Percentiles rank a stretch among this genome's conserved stretches.
phyloP scores from a whole-genome alignment of 2,797 vertebrate species.

The Darevskia mixta region DNA sequence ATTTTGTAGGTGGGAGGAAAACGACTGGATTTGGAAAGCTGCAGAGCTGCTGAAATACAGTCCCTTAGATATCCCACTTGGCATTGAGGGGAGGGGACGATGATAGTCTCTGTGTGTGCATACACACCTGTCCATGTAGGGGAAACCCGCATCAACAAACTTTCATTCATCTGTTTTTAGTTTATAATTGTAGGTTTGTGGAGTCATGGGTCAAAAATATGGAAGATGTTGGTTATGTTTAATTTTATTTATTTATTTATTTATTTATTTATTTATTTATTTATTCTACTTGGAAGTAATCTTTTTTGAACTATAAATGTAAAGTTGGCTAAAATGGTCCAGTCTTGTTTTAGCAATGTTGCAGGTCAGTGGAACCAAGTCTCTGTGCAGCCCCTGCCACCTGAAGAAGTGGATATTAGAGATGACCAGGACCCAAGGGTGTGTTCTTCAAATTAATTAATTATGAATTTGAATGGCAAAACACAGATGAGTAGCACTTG shows the following conservation, averaged over 20 bases:
- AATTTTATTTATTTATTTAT: not conserved
- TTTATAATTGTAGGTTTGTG: not conserved
- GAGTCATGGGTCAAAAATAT: not conserved
- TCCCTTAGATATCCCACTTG: not conserved
- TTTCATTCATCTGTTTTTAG: not conserved
- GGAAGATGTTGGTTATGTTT: no score
- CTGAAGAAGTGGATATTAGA: slow-evolving; percentile 89
- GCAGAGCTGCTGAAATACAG: not conserved
- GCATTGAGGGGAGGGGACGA: not conserved
- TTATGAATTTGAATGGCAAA: not conserved
- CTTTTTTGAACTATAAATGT: not conserved
- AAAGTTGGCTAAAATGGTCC: not conserved
- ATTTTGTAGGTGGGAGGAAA: no score
- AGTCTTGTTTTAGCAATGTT: slow-evolving; percentile 80
- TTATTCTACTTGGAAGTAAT: not conserved
- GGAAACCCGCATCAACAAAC: not conserved
- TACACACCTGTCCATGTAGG: not conserved
- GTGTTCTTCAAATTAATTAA: not conserved
- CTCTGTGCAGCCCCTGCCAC: slow-evolving; percentile 90
- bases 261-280: not conserved
- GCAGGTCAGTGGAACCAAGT: slow-evolving; percentile 96
- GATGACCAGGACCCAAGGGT: slow-evolving; percentile 93
- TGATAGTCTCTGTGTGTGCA: not conserved
- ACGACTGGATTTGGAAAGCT: no score
- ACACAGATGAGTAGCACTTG: not conserved